A percentile compares a stretch with the other conserved stretches of the same genome.
phyloP scores from a whole-genome alignment of 2,888 invertebrate species.

The Ectropis crepuscularia region DNA sequence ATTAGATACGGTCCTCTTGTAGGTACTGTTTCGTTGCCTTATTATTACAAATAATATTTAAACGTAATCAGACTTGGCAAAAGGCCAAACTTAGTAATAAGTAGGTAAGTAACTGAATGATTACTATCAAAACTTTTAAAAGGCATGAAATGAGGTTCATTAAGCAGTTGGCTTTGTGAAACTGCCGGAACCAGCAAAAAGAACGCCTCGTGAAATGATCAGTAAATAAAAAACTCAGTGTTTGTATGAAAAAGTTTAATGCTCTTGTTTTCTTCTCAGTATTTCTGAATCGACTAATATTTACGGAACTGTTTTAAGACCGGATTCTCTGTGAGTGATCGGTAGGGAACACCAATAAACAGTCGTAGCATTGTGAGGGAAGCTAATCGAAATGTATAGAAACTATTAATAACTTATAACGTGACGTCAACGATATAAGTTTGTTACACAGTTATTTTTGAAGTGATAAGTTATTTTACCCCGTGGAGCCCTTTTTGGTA shows the following conservation, averaged over 20 bases:
- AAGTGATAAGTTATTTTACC: no score
- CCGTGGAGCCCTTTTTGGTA: no score
- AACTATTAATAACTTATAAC: no score
- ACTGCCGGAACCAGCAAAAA: slow-evolving; percentile 23
- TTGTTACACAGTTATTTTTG: no score
- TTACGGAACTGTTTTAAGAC: slow-evolving; percentile 4
- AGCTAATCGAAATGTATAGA: no score
- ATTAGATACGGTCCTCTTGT: no score
- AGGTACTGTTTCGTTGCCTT: no score
- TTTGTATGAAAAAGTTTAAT: slow-evolving; percentile 29
- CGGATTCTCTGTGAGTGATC: slow-evolving; percentile 8
- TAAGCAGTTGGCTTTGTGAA: not conserved
- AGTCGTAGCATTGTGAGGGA: no score
- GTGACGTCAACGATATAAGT: no score
- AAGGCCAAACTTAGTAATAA: no score
- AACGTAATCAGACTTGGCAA: no score
- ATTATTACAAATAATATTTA: no score
- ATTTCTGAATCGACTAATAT: slow-evolving; percentile 8
- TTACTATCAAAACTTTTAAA: not conserved
- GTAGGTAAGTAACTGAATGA: not conserved
- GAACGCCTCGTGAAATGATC: slow-evolving; percentile 6
- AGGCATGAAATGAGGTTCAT: not conserved
- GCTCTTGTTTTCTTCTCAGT: slow-evolving; percentile 9
- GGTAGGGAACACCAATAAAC: not conserved
- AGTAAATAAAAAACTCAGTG: slow-evolving; percentile 16